phyloP scores from a whole-genome alignment of 2,797 vertebrate genomes.

The Propithecus perrieri region DNA sequence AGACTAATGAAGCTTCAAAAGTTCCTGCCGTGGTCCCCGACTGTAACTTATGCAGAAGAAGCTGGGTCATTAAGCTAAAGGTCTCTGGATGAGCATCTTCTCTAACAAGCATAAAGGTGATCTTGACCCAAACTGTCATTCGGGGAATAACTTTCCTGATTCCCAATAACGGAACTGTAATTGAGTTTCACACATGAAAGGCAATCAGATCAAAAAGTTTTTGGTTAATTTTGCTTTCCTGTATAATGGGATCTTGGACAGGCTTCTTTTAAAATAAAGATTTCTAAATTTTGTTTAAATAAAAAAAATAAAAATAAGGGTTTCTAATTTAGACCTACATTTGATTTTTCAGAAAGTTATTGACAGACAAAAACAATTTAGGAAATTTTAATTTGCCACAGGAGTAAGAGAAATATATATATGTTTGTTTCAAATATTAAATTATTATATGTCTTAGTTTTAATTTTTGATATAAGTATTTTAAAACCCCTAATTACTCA shows the following conservation, averaged over 20 bases:
- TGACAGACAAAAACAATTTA: neutral
- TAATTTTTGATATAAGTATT: neutral
- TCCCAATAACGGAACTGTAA: constrained; percentile 23
- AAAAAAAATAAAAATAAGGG: neutral
- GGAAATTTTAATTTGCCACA: neutral
- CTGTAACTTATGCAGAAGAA: constrained; percentile 56
- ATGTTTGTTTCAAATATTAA: neutral
- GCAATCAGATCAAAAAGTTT: constrained; percentile 3
- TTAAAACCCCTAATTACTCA: neutral
- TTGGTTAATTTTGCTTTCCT: neutral
- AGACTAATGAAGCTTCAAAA: constrained; percentile 73
- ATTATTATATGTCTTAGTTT: neutral
- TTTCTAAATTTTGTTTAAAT: neutral
- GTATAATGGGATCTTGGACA: neutral
- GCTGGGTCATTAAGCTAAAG: constrained; percentile 73
- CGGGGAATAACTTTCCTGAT: constrained; percentile 44
- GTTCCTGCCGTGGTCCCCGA: constrained; percentile 8
- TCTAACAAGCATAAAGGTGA: constrained; percentile 75
- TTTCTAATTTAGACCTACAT: neutral
- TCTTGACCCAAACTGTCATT: constrained; percentile 61
- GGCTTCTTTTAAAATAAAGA: neutral
- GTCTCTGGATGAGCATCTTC: constrained; percentile 49
- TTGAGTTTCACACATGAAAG: neutral
- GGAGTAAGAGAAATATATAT: neutral
- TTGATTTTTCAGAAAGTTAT: neutral